phyloP scores from a whole-genome alignment of 2,113 vertebrate genomes.

The crab-eating macaque (Macaca fascicularis) region DNA sequence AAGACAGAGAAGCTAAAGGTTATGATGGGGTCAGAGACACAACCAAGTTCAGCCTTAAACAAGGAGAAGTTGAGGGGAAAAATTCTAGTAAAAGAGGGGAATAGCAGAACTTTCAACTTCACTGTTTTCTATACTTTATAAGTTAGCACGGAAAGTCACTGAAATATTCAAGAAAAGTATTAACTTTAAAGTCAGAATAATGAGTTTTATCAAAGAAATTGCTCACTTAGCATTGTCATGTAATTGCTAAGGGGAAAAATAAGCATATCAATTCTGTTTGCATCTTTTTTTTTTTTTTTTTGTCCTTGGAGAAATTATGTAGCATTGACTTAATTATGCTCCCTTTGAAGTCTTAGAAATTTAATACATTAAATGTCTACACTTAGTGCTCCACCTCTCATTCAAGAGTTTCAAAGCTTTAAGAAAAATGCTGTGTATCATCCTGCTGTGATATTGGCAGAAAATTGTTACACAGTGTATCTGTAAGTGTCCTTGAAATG shows the following conservation, averaged over 20 bases:
- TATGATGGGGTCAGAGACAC: neutral
- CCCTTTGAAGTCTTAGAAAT: slow-evolving; percentile 68
- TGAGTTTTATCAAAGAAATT: slow-evolving; percentile 48
- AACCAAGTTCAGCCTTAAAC: neutral
- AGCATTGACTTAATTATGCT: slow-evolving; percentile 58
- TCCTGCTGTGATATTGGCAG: neutral
- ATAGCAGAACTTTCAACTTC: neutral
- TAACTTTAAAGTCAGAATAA: slow-evolving; percentile 43
- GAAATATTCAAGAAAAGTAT: neutral
- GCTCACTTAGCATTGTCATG: slow-evolving; percentile 49
- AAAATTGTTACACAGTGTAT: neutral
- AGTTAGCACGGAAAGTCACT: neutral
- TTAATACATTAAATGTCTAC: slow-evolving; percentile 48
- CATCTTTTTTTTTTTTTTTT: neutral
- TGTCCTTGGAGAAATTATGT: slow-evolving; percentile 54
- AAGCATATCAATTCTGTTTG: slow-evolving; percentile 39
- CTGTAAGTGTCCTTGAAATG: slow-evolving; percentile 14
- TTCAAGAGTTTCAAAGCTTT: slow-evolving; percentile 55
- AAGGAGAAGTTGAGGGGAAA: neutral
- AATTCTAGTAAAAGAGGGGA: neutral
- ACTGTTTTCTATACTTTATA: neutral
- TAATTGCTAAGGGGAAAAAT: slow-evolving; percentile 34
- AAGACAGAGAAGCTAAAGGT: neutral
- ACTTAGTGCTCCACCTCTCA: slow-evolving; percentile 9
- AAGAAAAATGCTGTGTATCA: slow-evolving; percentile 37